These are phyloP conservation scores for Leucophenga montana DNA, from an alignment of 2,888 invertebrate genomes.

Conservation along the genomic window DNA sequence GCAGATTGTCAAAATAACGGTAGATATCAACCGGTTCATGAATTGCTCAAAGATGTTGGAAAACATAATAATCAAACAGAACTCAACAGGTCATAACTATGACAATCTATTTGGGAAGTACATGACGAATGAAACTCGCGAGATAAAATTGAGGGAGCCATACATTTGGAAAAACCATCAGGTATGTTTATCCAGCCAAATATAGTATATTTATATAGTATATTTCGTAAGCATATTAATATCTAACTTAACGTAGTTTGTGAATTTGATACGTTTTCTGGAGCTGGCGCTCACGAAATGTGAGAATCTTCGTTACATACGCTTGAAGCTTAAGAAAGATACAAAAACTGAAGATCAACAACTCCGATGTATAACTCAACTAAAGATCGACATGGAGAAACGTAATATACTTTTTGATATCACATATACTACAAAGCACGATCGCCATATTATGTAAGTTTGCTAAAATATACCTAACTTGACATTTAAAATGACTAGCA, in stretches of 20 bases:
- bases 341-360: not conserved
- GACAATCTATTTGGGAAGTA: constrained; percentile 4
- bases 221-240: not conserved
- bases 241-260: not conserved
- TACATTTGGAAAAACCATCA: constrained; percentile 6
- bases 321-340: not conserved
- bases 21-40: not conserved
- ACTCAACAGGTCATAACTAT: not conserved
- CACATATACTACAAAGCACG: constrained; percentile 67
- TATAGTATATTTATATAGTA: not conserved
- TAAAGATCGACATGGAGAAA: too few relatives aligned
- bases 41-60: not conserved
- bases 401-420: too few relatives aligned
- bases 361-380: too few relatives aligned
- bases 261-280: constrained; percentile 4
- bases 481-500: too few relatives aligned
- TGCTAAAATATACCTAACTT: too few relatives aligned
- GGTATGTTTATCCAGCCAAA: not conserved
- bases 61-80: not conserved
- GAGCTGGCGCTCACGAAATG: not conserved
- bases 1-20: not conserved
- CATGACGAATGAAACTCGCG: not conserved
- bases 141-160: not conserved
- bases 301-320: not conserved
- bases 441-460: too few relatives aligned